Evolutionary conservation across 2,888 invertebrate species (phyloP), one percentile per base, ranked within the genome.

Genomic region (Torymus aiolomorphi): DNA sequence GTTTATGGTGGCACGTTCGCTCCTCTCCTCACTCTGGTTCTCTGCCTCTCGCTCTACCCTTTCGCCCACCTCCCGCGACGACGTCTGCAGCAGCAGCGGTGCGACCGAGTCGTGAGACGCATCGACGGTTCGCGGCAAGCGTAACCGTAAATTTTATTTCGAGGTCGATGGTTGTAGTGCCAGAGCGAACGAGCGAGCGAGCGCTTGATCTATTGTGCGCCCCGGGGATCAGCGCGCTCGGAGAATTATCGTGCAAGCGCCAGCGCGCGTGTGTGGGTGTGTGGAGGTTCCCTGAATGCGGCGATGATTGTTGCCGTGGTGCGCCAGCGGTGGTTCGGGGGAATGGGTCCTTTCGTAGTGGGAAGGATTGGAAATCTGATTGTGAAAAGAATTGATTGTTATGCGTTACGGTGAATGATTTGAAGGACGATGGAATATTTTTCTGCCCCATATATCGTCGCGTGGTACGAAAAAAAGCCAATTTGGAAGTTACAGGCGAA

Each of bases 1-100:
- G 84, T 86, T 87, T 86, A 87, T 84, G 84, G 83, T 72, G 74
- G 81, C 84, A 84, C 85, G 85, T 86, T 83, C 81, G 76, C 65
- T n/a, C 63, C 52, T 5, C 31, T 31, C 13, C 59, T 52, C 51
- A 42, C 70, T 56, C 62, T 49, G 13, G 62, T 13, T 76, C 59
- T 83, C 67, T 57, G 57, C 65, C 66, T 75, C 69, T 67, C 77
- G 49, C 59, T 42, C 20, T 12, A 59, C 59, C 66, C 65, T 62
- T 61, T 76, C 76, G 31, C 49, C 65, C 59, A 42, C 18, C 72
- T 31, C 20, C 51, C 16, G 16, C 16, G 18, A 18, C 20, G 56
- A 63, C 49, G 56, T 42, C 63, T 65, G 63, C 74, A 65, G 67
- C 74, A 78, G 42, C 42, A 42, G 8, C 42, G 42, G 42, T 42